phyloP scores from a whole-genome alignment of 1,140 invertebrate genomes.

The Brachionus calyciflorus region DNA sequence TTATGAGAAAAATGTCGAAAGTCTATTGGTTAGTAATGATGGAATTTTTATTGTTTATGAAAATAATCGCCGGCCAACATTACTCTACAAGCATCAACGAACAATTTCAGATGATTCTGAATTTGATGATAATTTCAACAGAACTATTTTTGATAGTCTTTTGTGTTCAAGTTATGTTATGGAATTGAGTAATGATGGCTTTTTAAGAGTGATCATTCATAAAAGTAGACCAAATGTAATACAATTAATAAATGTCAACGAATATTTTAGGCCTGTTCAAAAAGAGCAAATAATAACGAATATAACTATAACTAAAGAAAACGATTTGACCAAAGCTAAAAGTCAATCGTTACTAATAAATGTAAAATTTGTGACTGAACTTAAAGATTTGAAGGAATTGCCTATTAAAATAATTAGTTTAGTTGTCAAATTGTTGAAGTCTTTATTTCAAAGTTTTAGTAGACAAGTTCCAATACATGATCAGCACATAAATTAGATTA shows the following conservation, averaged over 20 bases:
- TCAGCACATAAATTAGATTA: too few relatives aligned
- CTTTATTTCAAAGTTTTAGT: background rate
- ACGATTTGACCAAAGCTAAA: background rate
- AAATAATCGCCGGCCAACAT: slow-evolving; percentile 12
- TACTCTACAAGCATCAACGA: background rate
- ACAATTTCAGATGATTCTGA: background rate
- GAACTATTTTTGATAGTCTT: slow-evolving; percentile 2
- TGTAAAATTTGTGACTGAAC: background rate
- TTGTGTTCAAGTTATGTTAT: background rate
- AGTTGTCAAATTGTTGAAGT: background rate
- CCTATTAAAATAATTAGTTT: slow-evolving; percentile 6
- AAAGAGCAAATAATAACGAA: background rate
- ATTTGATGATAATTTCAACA: background rate
- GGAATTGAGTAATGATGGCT: slow-evolving; percentile 23
- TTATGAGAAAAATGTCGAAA: slow-evolving; percentile 46
- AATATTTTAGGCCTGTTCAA: slow-evolving; percentile 7
- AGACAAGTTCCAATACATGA: background rate
- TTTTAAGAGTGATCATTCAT: slow-evolving; percentile 14
- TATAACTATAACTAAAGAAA: background rate
- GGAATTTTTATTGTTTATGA: slow-evolving; percentile 31
- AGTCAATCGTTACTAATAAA: background rate
- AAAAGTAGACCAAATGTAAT: slow-evolving; percentile 29
- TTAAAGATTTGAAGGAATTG: background rate
- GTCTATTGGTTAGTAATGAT: background rate
- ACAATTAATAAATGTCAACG: background rate